A percentile compares a stretch with the other conserved stretches of the same genome.
These are phyloP conservation scores for Tetraneura akinire DNA, from an alignment of 1,140 invertebrate genomes.

Conservation along the genomic window DNA sequence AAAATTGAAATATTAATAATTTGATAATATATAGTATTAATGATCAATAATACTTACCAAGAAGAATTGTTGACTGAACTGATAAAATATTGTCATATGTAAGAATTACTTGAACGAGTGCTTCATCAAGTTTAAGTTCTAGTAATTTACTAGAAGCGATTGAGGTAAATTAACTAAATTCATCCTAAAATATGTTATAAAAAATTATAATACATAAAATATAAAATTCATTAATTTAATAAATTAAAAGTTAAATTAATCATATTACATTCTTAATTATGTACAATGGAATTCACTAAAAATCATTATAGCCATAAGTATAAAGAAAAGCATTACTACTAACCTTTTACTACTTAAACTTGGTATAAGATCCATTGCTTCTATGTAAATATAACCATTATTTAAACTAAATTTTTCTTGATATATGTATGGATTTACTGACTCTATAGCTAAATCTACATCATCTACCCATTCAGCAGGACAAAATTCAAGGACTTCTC, in stretches of 20 bases:
- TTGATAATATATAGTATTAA: too few relatives aligned
- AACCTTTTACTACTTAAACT: slow-evolving; percentile 73
- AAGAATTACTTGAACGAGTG: slow-evolving; percentile 87
- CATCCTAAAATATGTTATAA: slow-evolving; percentile 69
- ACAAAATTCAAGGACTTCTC: slow-evolving; percentile 61
- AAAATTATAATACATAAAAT: neutral
- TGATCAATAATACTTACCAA: slow-evolving; percentile 63
- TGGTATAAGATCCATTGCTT: slow-evolving; percentile 80
- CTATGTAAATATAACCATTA: slow-evolving; percentile 89
- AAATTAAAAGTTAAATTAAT: neutral
- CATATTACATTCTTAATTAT: neutral
- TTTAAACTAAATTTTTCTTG: slow-evolving; percentile 83
- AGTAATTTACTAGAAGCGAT: slow-evolving; percentile 85
- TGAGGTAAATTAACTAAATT: slow-evolving; percentile 90
- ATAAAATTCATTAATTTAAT: neutral
- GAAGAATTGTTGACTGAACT: slow-evolving; percentile 83
- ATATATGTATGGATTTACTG: slow-evolving; percentile 76
- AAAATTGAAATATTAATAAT: neutral
- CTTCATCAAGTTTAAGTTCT: slow-evolving; percentile 81
- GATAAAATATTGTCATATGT: slow-evolving; percentile 85
- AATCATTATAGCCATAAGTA: neutral
- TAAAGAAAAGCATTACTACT: slow-evolving; percentile 31
- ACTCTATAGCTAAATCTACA: slow-evolving; percentile 80
- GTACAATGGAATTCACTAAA: neutral
- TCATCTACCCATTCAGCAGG: slow-evolving; percentile 91